Base-by-base conservation (phyloP, 2,888 invertebrate species). In the Sipunculus nudus region DNA sequence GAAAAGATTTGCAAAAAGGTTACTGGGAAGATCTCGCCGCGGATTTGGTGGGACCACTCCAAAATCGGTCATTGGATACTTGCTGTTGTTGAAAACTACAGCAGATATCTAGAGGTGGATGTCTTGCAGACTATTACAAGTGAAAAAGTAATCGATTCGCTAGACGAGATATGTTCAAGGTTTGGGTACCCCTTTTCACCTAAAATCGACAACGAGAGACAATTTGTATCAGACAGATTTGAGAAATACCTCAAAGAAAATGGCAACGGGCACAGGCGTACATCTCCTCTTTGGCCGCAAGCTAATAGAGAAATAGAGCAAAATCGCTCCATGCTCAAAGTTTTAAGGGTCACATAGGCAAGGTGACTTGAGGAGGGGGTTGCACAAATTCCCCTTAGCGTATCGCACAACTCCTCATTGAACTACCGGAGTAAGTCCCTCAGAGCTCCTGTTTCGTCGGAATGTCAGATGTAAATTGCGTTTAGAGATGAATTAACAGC, bases 11-110 rank as follows among this genome's bases (percentile, higher is more conserved):
- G 8, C 58, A 48, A 3, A 32, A 31, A 1, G 40, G 50, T 2
- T 55, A 54, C 8, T 55, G 55, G 56, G 29, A n/a, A 10, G 55
- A 61, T 10, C 13, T 61, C n/a, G 46, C 46, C 21, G 16, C 50
- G 16, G 55, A 61, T 26, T 32, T 55, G n/a, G 23, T 49, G 6
- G n/a, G n/a, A n/a, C 25, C 23, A 5, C 28, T 57, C 5, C 41
- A n/a, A 40, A 3, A 26, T 21, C 6, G 23, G 48, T 21, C 3
- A 52, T 1, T 40, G 52, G 23, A 19, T 56, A 3, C 32, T 61
- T 38, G 56, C 56, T 4, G 25, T 52, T 2, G 28, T 56, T 2
- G 56, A 61, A 29, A 43, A 56, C 26, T 61, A 49, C 49, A 32
- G 32, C 3, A 13, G 53, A 29, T 61, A 38, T 32, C 53, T 48